phyloP scores from a whole-genome alignment of 2,888 invertebrate genomes.

The Herminia tarsipennalis region DNA sequence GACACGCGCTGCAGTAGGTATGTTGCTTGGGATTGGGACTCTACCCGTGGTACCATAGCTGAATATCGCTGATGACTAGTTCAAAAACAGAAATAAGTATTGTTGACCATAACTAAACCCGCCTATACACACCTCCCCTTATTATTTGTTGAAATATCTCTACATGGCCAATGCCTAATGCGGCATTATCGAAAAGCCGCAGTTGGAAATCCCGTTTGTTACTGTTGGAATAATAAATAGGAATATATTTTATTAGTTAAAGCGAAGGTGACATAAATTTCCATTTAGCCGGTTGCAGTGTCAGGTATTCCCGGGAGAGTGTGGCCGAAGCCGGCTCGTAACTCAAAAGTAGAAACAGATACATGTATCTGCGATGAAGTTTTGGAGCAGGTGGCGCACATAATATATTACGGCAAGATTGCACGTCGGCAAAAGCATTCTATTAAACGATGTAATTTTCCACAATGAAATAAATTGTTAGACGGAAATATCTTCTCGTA shows the following conservation, averaged over 20 bases:
- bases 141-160: too few species aligned
- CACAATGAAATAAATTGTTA: too few species aligned
- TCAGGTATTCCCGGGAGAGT: conserved; percentile 53
- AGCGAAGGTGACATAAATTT: conserved; percentile 67
- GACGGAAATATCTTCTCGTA: too few species aligned
- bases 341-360: conserved; percentile 66
- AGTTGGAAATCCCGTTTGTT: conserved; percentile 28
- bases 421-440: conserved; percentile 8
- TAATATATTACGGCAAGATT: conserved; percentile 42
- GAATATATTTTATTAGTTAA: conserved; percentile 49
- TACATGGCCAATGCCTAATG: too few species aligned
- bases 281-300: conserved; percentile 64
- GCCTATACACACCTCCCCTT: too few species aligned
- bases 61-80: too few species aligned
- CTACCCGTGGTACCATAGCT: too few species aligned
- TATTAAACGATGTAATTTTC: too few species aligned
- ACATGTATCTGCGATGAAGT: conserved; percentile 57
- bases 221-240: conserved; percentile 34
- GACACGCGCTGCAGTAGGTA: too few species aligned
- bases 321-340: conserved; percentile 52
- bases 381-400: conserved; percentile 64
- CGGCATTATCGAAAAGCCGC: conserved; percentile 4
- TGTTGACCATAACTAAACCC: too few species aligned
- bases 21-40: too few species aligned
- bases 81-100: too few species aligned